phyloP scores from a whole-genome alignment of 2,113 vertebrate species.

The Corythornis vintsioides region DNA sequence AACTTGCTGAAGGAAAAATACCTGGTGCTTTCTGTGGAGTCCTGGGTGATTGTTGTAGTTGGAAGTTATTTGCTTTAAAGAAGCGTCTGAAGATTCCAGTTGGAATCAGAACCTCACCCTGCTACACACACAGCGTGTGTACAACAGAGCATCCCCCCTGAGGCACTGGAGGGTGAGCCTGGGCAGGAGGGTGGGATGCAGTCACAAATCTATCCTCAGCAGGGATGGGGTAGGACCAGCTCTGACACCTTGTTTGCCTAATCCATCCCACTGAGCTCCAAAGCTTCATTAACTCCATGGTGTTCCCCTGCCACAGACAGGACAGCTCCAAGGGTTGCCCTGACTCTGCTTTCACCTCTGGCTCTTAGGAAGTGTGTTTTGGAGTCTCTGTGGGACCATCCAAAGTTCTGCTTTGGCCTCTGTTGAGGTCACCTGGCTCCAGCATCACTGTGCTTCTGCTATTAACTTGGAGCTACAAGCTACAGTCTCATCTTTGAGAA shows the following conservation, averaged over 20 bases:
- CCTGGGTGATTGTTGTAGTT: background rate
- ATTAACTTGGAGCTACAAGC: background rate
- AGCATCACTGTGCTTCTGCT: fast-evolving
- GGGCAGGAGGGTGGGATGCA: background rate
- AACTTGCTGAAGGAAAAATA: slow-evolving; percentile 15
- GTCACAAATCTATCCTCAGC: background rate
- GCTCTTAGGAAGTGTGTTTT: background rate
- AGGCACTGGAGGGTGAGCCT: background rate
- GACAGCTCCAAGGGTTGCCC: background rate
- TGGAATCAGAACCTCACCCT: background rate
- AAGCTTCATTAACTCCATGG: background rate
- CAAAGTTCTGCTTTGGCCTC: background rate
- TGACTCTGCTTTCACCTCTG: background rate
- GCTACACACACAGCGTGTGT: fast-evolving
- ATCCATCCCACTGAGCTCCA: background rate
- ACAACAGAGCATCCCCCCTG: background rate
- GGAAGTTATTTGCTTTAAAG: background rate
- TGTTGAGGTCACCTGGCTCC: background rate
- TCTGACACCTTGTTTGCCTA: background rate
- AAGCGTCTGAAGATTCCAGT: background rate
- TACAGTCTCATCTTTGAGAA: background rate
- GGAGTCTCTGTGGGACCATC: background rate
- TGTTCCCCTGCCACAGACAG: background rate
- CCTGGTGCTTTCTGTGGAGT: background rate
- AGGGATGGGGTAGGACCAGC: background rate